phyloP scores from a whole-genome alignment of 2,113 vertebrate species.

The Rhizomys pruinosus region DNA sequence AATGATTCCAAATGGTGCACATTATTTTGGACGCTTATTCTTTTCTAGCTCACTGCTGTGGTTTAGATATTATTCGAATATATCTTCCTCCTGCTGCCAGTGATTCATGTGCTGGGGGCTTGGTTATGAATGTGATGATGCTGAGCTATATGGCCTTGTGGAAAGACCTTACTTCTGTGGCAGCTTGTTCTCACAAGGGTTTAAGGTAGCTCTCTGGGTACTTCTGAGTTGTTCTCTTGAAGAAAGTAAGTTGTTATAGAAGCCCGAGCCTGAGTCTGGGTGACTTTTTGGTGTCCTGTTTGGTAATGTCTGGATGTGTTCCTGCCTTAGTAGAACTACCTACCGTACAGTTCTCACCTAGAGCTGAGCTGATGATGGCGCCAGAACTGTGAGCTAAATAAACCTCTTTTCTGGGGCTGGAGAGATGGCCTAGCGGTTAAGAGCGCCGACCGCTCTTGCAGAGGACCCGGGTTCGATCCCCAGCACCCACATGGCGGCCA shows the following conservation, averaged over 20 bases:
- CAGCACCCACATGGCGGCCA: no score
- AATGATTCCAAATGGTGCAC: no score
- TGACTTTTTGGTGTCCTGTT: neutral
- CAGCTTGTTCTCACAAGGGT: neutral
- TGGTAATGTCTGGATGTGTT: neutral
- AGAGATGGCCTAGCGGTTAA: no score
- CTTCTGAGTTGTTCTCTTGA: neutral
- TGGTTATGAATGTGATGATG: neutral
- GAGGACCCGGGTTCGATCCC: no score
- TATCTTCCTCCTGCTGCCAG: neutral
- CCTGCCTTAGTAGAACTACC: neutral
- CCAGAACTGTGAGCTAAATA: neutral
- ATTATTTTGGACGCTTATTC: no score
- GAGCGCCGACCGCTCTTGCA: no score
- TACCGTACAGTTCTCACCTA: neutral
- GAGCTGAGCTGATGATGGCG: neutral
- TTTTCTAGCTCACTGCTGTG: neutral
- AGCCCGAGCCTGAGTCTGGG: neutral
- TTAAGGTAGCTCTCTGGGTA: neutral
- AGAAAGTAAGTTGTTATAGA: neutral
- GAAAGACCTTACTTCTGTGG: neutral
- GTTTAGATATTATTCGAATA: neutral
- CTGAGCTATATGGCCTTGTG: neutral
- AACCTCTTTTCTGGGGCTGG: neutral
- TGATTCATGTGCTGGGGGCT: neutral